These are phyloP conservation scores for Thymallus thymallus DNA, from an alignment of 2,113 vertebrate genomes.

Conservation along the genomic window DNA sequence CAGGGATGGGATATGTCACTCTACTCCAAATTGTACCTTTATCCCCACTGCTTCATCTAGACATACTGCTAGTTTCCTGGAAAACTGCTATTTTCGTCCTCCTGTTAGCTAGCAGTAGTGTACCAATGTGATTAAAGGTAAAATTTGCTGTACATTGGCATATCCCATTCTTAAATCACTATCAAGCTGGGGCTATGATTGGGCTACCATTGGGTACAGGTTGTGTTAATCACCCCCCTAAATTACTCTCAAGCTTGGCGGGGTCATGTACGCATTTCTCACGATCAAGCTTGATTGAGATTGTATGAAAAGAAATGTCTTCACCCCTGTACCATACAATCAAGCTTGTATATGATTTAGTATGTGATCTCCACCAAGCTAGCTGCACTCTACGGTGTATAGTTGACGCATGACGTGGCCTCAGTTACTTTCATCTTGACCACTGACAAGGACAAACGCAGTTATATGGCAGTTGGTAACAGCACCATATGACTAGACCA, in stretches of 20 bases:
- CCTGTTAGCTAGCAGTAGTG: too few species aligned
- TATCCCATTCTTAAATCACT: neutral
- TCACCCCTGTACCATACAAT: neutral
- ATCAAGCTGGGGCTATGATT: neutral
- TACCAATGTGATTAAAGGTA: too few species aligned
- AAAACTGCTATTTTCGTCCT: too few species aligned
- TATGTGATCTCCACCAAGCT: neutral
- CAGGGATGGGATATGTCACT: too few species aligned
- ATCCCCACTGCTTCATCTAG: too few species aligned
- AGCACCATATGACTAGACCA: conserved; percentile 30
- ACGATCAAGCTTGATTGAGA: too few species aligned
- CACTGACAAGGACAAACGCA: conserved; percentile 14
- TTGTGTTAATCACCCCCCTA: conserved; percentile 2
- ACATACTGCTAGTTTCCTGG: too few species aligned
- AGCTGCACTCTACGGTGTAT: neutral
- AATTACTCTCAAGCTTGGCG: too few species aligned
- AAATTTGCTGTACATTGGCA: too few species aligned
- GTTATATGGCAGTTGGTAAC: conserved; percentile 46
- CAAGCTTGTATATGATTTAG: neutral
- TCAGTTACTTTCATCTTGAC: neutral
- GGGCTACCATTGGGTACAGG: neutral
- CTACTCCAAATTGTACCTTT: too few species aligned
- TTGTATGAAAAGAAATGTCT: neutral
- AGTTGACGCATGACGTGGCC: neutral
- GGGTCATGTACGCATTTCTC: too few species aligned